Evolutionary conservation across 2,888 invertebrate genomes (phyloP).

Genomic region (Acanthosepion esculentum): DNA sequence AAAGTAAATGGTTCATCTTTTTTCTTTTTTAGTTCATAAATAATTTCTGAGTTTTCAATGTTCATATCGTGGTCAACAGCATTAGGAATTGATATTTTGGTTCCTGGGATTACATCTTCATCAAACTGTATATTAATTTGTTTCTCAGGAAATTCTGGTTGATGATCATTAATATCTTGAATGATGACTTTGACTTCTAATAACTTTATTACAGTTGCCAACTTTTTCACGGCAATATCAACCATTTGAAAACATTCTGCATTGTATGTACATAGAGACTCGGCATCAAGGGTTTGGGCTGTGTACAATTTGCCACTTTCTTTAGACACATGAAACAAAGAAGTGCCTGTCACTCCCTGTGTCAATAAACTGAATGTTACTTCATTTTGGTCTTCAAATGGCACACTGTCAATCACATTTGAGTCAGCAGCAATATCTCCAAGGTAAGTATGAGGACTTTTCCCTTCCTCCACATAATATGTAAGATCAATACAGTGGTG

Average conservation of each 20-base stretch:
- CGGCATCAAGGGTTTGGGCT: conserved; percentile 12
- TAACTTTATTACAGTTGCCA: background rate
- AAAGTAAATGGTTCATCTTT: conserved; percentile 6
- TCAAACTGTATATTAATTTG: background rate
- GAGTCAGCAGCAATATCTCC: background rate
- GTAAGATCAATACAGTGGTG: background rate
- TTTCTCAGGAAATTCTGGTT: background rate
- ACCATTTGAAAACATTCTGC: conserved; percentile 33
- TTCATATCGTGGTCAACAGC: background rate
- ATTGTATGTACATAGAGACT: conserved; percentile 15
- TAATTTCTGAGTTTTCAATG: background rate
- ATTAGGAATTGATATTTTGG: background rate
- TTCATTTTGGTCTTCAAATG: background rate
- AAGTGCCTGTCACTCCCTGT: background rate
- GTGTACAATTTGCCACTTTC: background rate
- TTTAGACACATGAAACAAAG: conserved; percentile 12
- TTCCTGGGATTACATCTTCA: background rate
- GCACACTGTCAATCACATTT: background rate
- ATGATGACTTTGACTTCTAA: background rate
- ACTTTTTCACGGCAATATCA: background rate
- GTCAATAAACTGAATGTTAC: background rate
- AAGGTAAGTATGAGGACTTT: background rate
- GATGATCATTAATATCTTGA: background rate
- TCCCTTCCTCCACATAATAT: background rate
- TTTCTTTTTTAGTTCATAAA: background rate